Conservation (phyloP, 2,888 invertebrate species). For the Amphipyra tragopoginis region DNA sequence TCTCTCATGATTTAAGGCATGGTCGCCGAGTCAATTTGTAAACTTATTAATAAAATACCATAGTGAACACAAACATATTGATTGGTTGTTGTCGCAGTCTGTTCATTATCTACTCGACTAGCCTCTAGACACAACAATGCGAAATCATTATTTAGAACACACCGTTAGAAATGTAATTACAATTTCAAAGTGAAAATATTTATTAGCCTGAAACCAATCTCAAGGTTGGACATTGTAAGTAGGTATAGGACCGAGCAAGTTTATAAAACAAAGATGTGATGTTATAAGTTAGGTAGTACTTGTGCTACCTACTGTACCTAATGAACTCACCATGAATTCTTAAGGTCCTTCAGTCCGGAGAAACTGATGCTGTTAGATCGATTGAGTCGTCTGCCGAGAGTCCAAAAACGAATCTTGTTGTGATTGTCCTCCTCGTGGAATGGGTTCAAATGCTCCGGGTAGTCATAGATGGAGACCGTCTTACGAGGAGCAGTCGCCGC, state of each 20-base stretch:
- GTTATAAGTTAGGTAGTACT: background rate
- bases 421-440: conserved; percentile 92
- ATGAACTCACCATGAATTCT: conserved; percentile 90
- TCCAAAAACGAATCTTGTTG: conserved; percentile 91
- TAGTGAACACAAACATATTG: background rate
- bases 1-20: background rate
- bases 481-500: conserved; percentile 84
- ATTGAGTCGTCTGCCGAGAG: conserved; percentile 86
- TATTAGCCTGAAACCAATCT: conserved; percentile 56
- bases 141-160: conserved; percentile 46
- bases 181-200: conserved; percentile 61
- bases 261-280: conserved; percentile 26
- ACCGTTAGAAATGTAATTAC: conserved; percentile 61
- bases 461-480: conserved; percentile 91
- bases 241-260: conserved; percentile 9
- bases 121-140: conserved; percentile 20
- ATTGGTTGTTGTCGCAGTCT: background rate
- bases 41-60: background rate
- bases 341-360: conserved; percentile 88
- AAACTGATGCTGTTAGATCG: conserved; percentile 91
- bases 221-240: conserved; percentile 44
- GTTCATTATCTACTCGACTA: conserved; percentile 6
- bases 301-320: background rate
- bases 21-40: background rate
- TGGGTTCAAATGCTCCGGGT: conserved; percentile 94